Evolutionary conservation across 2,888 invertebrate genomes (phyloP).

Genomic region (Schizaphis graminum): DNA sequence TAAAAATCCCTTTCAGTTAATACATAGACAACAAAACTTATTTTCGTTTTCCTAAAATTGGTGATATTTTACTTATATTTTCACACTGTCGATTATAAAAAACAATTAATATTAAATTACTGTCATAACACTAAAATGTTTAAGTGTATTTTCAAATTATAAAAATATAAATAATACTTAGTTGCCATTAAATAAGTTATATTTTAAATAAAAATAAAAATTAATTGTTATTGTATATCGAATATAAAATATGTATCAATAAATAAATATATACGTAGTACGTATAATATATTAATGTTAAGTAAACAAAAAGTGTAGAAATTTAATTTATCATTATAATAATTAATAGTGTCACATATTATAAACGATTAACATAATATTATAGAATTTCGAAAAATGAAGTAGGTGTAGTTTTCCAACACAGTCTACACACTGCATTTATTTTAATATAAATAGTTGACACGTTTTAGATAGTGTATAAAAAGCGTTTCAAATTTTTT

Average conservation of each 20-base stretch:
- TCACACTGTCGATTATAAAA: neutral
- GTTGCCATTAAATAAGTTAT: neutral
- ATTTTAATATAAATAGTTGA: constrained; percentile 20
- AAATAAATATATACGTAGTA: neutral
- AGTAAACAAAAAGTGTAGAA: neutral
- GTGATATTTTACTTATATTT: neutral
- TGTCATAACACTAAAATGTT: neutral
- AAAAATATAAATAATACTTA: neutral
- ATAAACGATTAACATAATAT: neutral
- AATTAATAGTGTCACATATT: neutral
- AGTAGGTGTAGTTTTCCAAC: constrained; percentile 3
- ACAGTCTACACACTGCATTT: neutral
- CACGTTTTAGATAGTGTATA: constrained; percentile 42
- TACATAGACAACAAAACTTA: neutral
- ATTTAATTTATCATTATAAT: neutral
- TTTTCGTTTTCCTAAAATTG: neutral
- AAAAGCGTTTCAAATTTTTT: constrained; percentile 57
- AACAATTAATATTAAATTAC: neutral
- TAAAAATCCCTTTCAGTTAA: neutral
- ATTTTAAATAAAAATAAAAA: neutral
- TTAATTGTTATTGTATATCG: neutral
- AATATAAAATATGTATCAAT: neutral
- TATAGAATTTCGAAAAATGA: constrained; percentile 6
- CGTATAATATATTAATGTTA: neutral
- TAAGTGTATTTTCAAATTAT: neutral